Percentiles rank a stretch among this genome's conserved stretches.
phyloP scores from a whole-genome alignment of 2,113 vertebrate genomes.

The Hemicordylus capensis region DNA sequence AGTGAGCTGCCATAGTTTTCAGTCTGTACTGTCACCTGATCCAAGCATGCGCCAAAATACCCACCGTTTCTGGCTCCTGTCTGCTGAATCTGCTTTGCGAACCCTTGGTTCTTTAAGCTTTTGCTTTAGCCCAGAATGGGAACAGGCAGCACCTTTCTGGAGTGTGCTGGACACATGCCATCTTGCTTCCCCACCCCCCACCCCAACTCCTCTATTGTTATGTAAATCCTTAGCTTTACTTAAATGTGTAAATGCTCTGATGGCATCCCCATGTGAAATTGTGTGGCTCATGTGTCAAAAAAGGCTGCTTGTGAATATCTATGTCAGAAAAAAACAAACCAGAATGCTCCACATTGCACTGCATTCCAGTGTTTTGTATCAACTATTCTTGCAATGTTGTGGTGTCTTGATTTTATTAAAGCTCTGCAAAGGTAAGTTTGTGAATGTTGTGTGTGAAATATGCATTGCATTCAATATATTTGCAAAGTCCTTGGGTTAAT shows the following conservation, averaged over 20 bases:
- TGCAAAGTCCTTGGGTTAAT: neutral
- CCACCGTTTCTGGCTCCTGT: constrained; percentile 79
- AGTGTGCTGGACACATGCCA: constrained; percentile 75
- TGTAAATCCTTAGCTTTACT: constrained; percentile 74
- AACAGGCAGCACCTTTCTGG: constrained; percentile 55
- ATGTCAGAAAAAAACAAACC: constrained; percentile 65
- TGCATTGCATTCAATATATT: constrained; percentile 59
- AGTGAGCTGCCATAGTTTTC: constrained; percentile 98
- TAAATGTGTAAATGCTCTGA: constrained; percentile 72
- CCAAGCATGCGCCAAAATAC: constrained; percentile 89
- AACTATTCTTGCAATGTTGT: constrained; percentile 69
- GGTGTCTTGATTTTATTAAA: constrained; percentile 73
- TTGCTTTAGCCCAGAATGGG: constrained; percentile 69
- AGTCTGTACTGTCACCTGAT: constrained; percentile 88
- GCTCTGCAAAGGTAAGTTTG: constrained; percentile 78
- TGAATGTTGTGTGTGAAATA: constrained; percentile 56
- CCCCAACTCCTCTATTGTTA: constrained; percentile 66
- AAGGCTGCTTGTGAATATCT: constrained; percentile 78
- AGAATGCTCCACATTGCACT: constrained; percentile 76
- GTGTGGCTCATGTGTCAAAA: constrained; percentile 82
- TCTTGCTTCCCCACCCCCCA: constrained; percentile 72
- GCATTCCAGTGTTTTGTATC: constrained; percentile 75
- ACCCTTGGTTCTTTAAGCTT: constrained; percentile 79
- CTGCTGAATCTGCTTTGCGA: constrained; percentile 84
- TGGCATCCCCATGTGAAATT: constrained; percentile 81